Conservation (phyloP, 2,888 invertebrate genomes). For the Cheilosia vernalis region DNA sequence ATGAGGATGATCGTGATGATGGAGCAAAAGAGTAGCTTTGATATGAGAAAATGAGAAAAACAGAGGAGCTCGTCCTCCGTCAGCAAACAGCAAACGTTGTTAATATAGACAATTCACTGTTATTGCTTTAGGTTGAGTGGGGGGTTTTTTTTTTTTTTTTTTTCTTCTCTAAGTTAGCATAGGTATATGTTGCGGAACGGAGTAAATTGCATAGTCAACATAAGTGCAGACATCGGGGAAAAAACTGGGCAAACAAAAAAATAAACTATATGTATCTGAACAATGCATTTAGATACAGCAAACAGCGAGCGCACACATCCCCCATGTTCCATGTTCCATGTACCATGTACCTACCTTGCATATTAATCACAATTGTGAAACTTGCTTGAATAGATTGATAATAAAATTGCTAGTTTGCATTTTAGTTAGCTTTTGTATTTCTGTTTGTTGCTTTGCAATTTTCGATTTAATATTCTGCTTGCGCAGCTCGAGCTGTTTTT, state of each 20-base stretch:
- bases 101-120: conserved; percentile 72
- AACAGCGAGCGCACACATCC: conserved; percentile 7
- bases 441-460: conserved; percentile 63
- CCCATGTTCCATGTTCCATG: conserved; percentile 68
- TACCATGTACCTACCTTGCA: conserved; percentile 73
- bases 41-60: conserved; percentile 58
- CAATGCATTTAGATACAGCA: conserved; percentile 68
- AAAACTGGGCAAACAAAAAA: conserved; percentile 19
- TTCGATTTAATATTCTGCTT: conserved; percentile 65
- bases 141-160: conserved; percentile 16
- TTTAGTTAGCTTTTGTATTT: conserved; percentile 63
- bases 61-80: conserved; percentile 28
- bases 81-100: conserved; percentile 58
- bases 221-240: conserved; percentile 44
- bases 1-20: conserved; percentile 45
- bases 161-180: conserved; percentile 47
- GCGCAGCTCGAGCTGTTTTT: conserved; percentile 31
- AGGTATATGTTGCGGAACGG: conserved; percentile 71
- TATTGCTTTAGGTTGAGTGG: conserved; percentile 58
- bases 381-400: conserved; percentile 75
- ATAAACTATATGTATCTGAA: conserved; percentile 41
- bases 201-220: conserved; percentile 73
- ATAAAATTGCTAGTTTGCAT: conserved; percentile 75
- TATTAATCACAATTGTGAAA: conserved; percentile 74
- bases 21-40: conserved; percentile 41